Evolutionary conservation across 2,113 vertebrate species (phyloP).

Genomic region (Coptodon bakossiorum): DNA sequence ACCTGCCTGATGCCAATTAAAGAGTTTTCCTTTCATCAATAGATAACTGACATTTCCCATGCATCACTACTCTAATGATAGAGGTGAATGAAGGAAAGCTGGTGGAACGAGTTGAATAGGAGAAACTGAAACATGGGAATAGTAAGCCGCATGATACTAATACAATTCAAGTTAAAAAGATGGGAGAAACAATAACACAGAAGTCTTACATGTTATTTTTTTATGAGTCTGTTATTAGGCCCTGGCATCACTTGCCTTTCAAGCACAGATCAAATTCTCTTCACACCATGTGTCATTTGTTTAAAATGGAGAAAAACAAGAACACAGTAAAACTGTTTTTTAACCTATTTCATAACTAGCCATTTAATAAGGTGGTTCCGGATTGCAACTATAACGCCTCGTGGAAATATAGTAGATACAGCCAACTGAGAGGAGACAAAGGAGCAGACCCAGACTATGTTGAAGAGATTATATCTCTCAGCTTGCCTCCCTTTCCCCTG

Average conservation of each 20-base stretch:
- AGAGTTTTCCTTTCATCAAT: constrained; percentile 54
- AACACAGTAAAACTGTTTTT: neutral
- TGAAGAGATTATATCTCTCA: neutral
- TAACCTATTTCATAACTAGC: neutral
- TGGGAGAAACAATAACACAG: neutral
- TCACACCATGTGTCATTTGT: neutral
- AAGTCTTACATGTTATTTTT: neutral
- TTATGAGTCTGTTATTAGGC: neutral
- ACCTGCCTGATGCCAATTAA: constrained; percentile 39
- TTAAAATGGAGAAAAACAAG: neutral
- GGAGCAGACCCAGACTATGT: neutral
- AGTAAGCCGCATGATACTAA: neutral
- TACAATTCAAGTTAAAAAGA: neutral
- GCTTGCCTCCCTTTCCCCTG: neutral
- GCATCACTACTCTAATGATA: neutral
- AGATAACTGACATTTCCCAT: constrained; percentile 44
- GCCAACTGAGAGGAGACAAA: neutral
- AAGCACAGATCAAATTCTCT: neutral
- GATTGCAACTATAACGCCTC: neutral
- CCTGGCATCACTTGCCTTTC: neutral
- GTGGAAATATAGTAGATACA: neutral
- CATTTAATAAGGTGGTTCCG: neutral
- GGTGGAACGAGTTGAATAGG: neutral
- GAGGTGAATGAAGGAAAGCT: neutral
- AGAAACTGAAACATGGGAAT: neutral